Conservation (phyloP, 2,888 invertebrate genomes). For the Bedellia somnulentella region DNA sequence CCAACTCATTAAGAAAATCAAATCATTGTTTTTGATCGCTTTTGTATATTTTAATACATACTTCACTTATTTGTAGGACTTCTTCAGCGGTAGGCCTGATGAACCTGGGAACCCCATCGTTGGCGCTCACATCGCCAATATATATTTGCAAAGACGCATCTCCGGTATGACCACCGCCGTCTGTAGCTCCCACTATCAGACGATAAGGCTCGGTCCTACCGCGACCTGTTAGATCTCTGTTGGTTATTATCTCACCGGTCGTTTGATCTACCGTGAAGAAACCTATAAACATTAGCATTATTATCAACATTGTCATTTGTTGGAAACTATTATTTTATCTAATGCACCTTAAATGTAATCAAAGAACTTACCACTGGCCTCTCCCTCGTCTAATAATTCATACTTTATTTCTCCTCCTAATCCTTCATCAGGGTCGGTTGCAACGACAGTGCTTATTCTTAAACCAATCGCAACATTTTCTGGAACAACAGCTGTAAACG, state of each 20-base stretch:
- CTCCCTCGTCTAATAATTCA: constrained; percentile 73
- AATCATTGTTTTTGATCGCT: too few species aligned
- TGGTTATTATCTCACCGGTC: constrained; percentile 70
- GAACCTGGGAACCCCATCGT: constrained; percentile 78
- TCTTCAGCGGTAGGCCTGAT: constrained; percentile 71
- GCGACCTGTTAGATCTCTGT: constrained; percentile 69
- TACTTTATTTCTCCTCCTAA: constrained; percentile 71
- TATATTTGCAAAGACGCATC: constrained; percentile 67
- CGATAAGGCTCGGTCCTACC: constrained; percentile 75
- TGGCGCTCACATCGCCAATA: constrained; percentile 78
- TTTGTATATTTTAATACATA: too few species aligned
- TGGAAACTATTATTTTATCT: not conserved
- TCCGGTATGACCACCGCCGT: constrained; percentile 67
- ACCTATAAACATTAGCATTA: constrained; percentile 29
- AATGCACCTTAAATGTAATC: not conserved
- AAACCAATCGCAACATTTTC: constrained; percentile 72
- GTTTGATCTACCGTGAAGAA: constrained; percentile 67
- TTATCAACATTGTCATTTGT: not conserved
- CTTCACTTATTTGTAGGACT: constrained; percentile 70
- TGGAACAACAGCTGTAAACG: constrained; percentile 69
- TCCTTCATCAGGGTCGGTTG: constrained; percentile 77
- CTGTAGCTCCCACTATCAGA: constrained; percentile 68
- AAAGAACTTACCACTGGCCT: constrained; percentile 62
- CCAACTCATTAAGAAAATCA: too few species aligned
- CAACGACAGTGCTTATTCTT: constrained; percentile 68